Base-by-base conservation (phyloP, 2,888 invertebrate species). In the Diplolepis rosae region DNA sequence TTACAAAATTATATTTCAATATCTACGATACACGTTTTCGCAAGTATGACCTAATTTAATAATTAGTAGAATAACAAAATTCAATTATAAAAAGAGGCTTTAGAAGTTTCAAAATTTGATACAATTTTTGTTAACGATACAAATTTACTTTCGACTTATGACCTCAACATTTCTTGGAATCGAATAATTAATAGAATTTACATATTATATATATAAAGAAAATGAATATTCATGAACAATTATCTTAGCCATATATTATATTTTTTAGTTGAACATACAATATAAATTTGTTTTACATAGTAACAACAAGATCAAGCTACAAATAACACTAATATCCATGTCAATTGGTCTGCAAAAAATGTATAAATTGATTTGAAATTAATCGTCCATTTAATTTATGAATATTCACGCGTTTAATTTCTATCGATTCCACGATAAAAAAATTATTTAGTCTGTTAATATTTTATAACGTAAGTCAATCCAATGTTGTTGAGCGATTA, bases 401-500 rank as follows among this genome's bases (percentile, higher is more conserved):
- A 61, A 61, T 39, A 61, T 39, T 61, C 39, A 61, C 39, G n/a
- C 24, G 24, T 6, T 24, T 39, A 61, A 39, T 61, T 61, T 39
- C 22, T 35, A 61, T n/a, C n/a, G 39, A n/a, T 24, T 61, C 39
- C 61, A 61, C 56, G 39, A 15, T 61, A 13, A 61, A 24, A 39
- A 61, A 50, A 50, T 24, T 50, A 22, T 24, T 4, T 2, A 24
- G 11, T n/a, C 27, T 18, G 27, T 50, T 13, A 50, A 50, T 24
- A 24, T 7, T 24, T 50, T 24, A 9, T 50, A 9, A 13, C 22
- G 13, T 13, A 27, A 7, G 11, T 39, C 24, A 61, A 39, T 61
- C 22, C 24, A 61, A 27, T 24, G 35, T 61, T 24, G 13, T 39
- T 27, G n/a, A 22, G 39, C 24, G 24, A 39, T 61, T 61, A 61